phyloP scores from a whole-genome alignment of 1,140 invertebrate genomes.

The Drosophila leontia region DNA sequence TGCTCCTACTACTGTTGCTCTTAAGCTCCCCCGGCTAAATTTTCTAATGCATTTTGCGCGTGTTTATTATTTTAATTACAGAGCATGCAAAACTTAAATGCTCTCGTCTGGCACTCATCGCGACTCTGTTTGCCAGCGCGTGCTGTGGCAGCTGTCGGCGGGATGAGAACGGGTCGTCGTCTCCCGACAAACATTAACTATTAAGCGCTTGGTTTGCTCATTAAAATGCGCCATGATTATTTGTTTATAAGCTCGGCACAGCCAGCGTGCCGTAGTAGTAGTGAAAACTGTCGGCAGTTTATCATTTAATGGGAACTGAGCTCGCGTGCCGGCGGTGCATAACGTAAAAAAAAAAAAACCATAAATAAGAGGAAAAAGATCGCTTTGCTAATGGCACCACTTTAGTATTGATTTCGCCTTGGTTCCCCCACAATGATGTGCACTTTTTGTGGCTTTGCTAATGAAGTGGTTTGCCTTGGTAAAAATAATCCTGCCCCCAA shows the following conservation, averaged over 20 bases:
- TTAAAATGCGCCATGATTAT: slow-evolving; percentile 75
- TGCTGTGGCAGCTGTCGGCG: slow-evolving; percentile 50
- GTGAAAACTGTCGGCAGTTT: slow-evolving; percentile 29
- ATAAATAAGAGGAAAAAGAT: neutral
- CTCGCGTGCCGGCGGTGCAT: slow-evolving; percentile 32
- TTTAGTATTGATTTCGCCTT: slow-evolving; percentile 51
- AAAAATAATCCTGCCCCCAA: slow-evolving; percentile 41
- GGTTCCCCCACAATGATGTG: slow-evolving; percentile 53
- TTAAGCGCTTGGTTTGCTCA: slow-evolving; percentile 72
- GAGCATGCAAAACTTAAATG: slow-evolving; percentile 68
- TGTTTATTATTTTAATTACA: slow-evolving; percentile 83
- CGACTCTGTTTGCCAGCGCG: slow-evolving; percentile 44
- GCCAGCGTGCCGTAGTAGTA: slow-evolving; percentile 12
- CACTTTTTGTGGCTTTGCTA: slow-evolving; percentile 64
- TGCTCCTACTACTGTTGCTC: slow-evolving; percentile 1
- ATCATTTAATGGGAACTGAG: slow-evolving; percentile 41
- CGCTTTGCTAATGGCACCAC: slow-evolving; percentile 58
- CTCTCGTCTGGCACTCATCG: slow-evolving; percentile 38
- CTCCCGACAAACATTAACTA: slow-evolving; percentile 64
- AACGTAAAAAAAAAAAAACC: slow-evolving; percentile 6
- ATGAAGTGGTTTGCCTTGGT: slow-evolving; percentile 62
- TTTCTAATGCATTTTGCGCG: slow-evolving; percentile 80
- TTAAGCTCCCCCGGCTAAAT: slow-evolving; percentile 47
- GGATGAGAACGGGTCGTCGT: slow-evolving; percentile 23
- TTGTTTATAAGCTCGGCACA: slow-evolving; percentile 63